Evolutionary conservation across 2,888 invertebrate species (phyloP).

Genomic region (Autographa gamma): DNA sequence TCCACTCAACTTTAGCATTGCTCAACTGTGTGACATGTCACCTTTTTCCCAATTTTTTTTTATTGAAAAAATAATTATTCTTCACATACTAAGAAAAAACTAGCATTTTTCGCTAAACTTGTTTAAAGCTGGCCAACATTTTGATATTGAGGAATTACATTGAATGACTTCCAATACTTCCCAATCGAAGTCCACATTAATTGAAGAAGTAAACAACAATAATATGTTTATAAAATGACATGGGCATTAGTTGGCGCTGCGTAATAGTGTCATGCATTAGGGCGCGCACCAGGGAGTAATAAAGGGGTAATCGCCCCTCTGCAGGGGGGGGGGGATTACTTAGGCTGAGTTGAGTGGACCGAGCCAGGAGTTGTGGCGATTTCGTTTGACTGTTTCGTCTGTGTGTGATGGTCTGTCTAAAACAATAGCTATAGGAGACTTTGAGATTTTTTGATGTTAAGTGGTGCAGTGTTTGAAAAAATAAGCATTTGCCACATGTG

Average conservation of each 20-base stretch:
- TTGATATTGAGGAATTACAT: not conserved
- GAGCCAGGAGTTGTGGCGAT: slow-evolving; percentile 60
- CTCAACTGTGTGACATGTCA: too few species aligned
- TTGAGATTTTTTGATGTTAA: too few species aligned
- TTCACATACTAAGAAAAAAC: too few species aligned
- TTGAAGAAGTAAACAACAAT: slow-evolving; percentile 54
- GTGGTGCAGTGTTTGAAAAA: not conserved
- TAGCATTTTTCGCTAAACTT: too few species aligned
- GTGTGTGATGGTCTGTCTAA: not conserved
- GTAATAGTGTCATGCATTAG: slow-evolving; percentile 86
- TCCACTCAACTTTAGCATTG: too few species aligned
- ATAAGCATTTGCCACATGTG: too few species aligned
- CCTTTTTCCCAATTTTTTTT: too few species aligned
- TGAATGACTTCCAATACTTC: not conserved
- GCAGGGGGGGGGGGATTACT: slow-evolving; percentile 75
- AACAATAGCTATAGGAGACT: too few species aligned
- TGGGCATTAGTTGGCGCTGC: slow-evolving; percentile 78
- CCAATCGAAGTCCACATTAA: slow-evolving; percentile 32
- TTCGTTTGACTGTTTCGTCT: slow-evolving; percentile 10
- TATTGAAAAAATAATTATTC: too few species aligned
- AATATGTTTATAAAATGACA: slow-evolving; percentile 74
- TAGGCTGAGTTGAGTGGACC: slow-evolving; percentile 64
- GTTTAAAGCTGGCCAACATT: too few species aligned
- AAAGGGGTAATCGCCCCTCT: slow-evolving; percentile 85
- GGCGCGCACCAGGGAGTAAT: slow-evolving; percentile 80